Evolutionary conservation across 2,797 vertebrate genomes (phyloP).

Genomic region (Phataginus tetradactyla): DNA sequence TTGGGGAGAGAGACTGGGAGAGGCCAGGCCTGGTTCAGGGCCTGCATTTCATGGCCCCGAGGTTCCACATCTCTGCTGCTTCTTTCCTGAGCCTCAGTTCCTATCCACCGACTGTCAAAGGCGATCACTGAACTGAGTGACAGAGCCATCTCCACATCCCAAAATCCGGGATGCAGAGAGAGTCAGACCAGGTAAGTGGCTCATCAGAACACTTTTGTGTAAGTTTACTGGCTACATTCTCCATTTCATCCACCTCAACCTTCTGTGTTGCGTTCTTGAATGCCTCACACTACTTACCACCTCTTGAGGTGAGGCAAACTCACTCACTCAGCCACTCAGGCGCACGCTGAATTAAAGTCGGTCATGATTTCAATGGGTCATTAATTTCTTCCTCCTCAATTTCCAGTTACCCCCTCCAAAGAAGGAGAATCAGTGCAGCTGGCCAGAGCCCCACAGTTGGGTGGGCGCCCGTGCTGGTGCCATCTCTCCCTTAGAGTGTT

Average conservation of each 20-base stretch:
- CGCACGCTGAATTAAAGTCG: background rate
- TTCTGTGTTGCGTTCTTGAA: background rate
- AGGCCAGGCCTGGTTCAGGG: background rate
- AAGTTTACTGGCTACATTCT: background rate
- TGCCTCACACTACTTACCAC: background rate
- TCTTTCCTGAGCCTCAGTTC: background rate
- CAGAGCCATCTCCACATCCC: background rate
- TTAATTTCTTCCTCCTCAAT: conserved; percentile 11
- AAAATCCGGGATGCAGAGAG: background rate
- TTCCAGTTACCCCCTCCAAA: background rate
- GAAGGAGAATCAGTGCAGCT: background rate
- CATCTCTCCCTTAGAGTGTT: background rate
- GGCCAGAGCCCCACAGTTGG: background rate
- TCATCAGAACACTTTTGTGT: background rate
- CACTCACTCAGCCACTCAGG: background rate
- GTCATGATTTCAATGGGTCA: background rate
- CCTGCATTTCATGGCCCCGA: background rate
- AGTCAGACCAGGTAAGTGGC: background rate
- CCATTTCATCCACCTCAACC: background rate
- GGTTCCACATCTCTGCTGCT: background rate
- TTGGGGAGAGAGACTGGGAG: background rate
- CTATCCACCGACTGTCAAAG: background rate
- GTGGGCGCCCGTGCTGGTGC: background rate
- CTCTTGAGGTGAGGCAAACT: background rate
- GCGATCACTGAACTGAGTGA: background rate